phyloP scores from a whole-genome alignment of 1,140 invertebrate genomes.

The Eriosoma lanigerum region DNA sequence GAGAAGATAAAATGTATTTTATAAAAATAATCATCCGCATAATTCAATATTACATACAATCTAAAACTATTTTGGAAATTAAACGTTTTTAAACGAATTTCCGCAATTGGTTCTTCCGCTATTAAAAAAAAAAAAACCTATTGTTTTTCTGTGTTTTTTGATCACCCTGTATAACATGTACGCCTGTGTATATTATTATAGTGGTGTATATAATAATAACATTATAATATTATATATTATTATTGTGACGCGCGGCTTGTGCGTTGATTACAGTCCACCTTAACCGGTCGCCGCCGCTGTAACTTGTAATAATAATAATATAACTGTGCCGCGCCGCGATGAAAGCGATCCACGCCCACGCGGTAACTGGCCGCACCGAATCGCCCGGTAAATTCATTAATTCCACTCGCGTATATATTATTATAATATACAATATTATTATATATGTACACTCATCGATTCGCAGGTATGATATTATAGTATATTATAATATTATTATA shows the following conservation, averaged over 20 bases:
- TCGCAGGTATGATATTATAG: not conserved
- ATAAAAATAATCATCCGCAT: too few relatives aligned
- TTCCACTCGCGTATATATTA: not conserved
- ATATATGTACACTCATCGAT: not conserved
- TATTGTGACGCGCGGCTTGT: slow-evolving; percentile 43
- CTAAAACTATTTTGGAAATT: too few relatives aligned
- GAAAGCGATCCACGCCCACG: slow-evolving; percentile 51
- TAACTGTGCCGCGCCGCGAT: slow-evolving; percentile 22
- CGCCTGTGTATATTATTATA: too few relatives aligned
- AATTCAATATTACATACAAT: too few relatives aligned
- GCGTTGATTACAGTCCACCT: slow-evolving; percentile 40
- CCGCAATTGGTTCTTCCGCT: too few relatives aligned
- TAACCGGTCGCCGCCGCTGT: slow-evolving; percentile 47
- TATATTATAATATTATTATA: not conserved
- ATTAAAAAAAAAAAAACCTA: too few relatives aligned
- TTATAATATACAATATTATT: too few relatives aligned
- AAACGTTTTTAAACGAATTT: too few relatives aligned
- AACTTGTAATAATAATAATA: slow-evolving; percentile 43
- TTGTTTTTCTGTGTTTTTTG: too few relatives aligned
- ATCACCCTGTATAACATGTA: too few relatives aligned
- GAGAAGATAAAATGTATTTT: too few relatives aligned
- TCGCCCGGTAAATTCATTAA: slow-evolving; percentile 45
- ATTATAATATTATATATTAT: slow-evolving; percentile 1
- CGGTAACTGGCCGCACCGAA: slow-evolving; percentile 48
- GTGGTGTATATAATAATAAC: too few relatives aligned